These are phyloP conservation scores for Megaceryle torquata DNA, from an alignment of 2,113 vertebrate genomes.

Conservation along the genomic window DNA sequence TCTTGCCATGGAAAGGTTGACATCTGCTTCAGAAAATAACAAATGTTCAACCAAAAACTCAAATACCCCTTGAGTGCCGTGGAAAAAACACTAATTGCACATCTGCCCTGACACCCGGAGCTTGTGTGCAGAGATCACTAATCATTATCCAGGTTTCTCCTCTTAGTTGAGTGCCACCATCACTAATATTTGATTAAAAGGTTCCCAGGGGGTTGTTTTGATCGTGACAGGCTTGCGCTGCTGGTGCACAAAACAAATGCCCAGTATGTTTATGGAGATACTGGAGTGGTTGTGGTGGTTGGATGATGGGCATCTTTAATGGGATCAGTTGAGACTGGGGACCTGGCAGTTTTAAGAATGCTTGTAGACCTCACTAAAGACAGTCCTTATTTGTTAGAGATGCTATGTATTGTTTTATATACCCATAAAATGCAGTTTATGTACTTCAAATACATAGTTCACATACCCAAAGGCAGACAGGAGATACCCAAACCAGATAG, in stretches of 20 bases:
- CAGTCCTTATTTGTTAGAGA: neutral
- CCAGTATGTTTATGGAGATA: neutral
- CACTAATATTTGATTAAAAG: neutral
- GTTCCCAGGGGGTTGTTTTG: neutral
- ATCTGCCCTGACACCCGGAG: neutral
- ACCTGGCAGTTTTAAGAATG: no score
- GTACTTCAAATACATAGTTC: neutral
- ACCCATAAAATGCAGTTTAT: neutral
- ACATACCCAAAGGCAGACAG: neutral
- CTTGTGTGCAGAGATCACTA: neutral
- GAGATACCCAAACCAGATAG: neutral
- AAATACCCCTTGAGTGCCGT: neutral
- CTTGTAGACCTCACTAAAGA: neutral
- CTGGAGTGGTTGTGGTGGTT: neutral
- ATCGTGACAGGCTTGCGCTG: fast-evolving
- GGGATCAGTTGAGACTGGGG: neutral
- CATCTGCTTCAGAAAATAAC: neutral
- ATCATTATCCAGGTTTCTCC: neutral
- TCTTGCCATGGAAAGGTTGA: conserved; percentile 6
- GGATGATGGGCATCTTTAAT: neutral
- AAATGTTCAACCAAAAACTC: neutral
- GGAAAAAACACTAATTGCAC: neutral
- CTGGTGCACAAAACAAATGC: neutral
- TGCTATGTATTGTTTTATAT: no score
- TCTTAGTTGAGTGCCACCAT: neutral